A percentile compares a stretch with the other conserved stretches of the same genome.
Evolutionary conservation across 1,140 invertebrate genomes (phyloP).

Genomic region (Drosophila elegans): DNA sequence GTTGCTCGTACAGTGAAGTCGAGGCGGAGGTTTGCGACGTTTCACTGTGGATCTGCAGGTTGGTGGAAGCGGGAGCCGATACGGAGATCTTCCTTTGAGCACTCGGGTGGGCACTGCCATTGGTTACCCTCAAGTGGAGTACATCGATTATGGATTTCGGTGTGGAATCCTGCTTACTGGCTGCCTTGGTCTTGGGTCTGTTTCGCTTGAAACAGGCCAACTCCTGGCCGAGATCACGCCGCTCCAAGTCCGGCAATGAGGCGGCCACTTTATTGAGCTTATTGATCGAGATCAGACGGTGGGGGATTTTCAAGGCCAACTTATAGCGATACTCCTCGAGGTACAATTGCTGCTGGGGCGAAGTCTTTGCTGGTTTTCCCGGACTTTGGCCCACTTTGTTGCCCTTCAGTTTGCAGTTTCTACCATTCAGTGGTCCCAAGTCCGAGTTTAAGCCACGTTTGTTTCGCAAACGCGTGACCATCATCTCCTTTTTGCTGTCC

Average conservation of each 20-base stretch:
- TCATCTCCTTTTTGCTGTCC: constrained; percentile 70
- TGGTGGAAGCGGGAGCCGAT: constrained; percentile 83
- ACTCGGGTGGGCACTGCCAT: constrained; percentile 55
- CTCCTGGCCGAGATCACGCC: constrained; percentile 51
- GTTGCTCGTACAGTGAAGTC: constrained; percentile 85
- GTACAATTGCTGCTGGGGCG: constrained; percentile 61
- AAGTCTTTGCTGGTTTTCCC: constrained; percentile 30
- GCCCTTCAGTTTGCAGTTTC: constrained; percentile 40
- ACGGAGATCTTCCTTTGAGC: constrained; percentile 6
- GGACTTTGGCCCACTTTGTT: constrained; percentile 7
- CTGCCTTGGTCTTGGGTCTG: constrained; percentile 40
- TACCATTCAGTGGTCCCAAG: constrained; percentile 37
- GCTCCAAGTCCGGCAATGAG: constrained; percentile 91
- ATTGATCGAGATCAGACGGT: constrained; percentile 91
- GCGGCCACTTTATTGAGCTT: constrained; percentile 88
- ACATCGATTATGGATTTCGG: constrained; percentile 83
- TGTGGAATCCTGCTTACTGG: constrained; percentile 42
- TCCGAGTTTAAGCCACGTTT: constrained; percentile 45
- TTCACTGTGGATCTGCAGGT: constrained; percentile 69
- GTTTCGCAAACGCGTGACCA: constrained; percentile 59
- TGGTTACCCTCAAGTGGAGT: constrained; percentile 73
- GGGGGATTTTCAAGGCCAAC: constrained; percentile 91
- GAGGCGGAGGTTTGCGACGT: constrained; percentile 72
- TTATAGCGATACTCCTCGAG: constrained; percentile 91
- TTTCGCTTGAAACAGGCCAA: constrained; percentile 51